Conservation (phyloP, 2,888 invertebrate species). For the Halictus ligatus region DNA sequence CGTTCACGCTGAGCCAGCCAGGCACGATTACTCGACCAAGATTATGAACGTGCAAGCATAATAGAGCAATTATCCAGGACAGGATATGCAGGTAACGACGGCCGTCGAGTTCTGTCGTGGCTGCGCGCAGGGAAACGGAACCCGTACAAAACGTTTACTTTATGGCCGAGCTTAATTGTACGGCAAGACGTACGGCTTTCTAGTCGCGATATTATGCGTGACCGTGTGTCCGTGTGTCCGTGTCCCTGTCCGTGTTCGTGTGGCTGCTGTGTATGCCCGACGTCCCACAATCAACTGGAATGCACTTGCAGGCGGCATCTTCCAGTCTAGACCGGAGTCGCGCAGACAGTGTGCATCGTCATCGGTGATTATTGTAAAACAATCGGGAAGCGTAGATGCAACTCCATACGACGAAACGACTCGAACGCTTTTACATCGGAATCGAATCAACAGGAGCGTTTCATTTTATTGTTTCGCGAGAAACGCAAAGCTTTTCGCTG, state of each 20-base stretch:
- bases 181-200: slow-evolving; percentile 51
- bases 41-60: slow-evolving; percentile 69
- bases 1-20: slow-evolving; percentile 13
- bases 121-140: slow-evolving; percentile 17
- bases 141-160: slow-evolving; percentile 66
- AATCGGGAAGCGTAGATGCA: background rate
- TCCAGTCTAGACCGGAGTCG: background rate
- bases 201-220: slow-evolving; percentile 60
- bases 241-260: too few relatives aligned
- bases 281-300: slow-evolving; percentile 35
- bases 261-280: background rate
- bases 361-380: background rate
- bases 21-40: slow-evolving; percentile 49
- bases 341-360: background rate
- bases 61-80: slow-evolving; percentile 75
- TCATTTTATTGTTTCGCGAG: background rate
- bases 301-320: background rate
- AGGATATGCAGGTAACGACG: slow-evolving; percentile 55
- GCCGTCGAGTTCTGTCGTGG: slow-evolving; percentile 20
- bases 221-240: background rate
- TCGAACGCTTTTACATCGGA: background rate
- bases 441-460: background rate
- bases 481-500: background rate
- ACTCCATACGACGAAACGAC: background rate
- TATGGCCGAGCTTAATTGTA: slow-evolving; percentile 66